These are phyloP conservation scores for Siderastrea siderea DNA, from an alignment of 92 coral and sea anemone species.

Conservation along the genomic window DNA sequence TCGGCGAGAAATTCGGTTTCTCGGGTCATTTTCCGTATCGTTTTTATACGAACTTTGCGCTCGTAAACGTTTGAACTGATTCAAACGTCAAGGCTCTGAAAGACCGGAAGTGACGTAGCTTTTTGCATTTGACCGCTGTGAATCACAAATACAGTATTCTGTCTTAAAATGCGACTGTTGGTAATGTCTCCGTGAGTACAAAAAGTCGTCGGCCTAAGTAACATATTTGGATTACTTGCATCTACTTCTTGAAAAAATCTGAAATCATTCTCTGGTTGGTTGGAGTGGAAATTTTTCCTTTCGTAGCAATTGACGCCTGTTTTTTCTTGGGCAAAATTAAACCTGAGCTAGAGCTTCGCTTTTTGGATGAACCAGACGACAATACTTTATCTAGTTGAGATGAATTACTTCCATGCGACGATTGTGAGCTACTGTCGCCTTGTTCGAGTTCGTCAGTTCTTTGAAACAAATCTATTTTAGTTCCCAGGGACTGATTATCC, in stretches of 20 bases:
- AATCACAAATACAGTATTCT: no score
- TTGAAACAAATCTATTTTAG: neutral
- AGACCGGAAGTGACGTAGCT: no score
- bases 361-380: neutral
- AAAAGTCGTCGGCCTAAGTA: no score
- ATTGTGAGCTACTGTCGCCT: neutral
- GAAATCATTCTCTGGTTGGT: constrained; percentile 44
- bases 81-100: no score
- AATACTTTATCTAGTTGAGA: neutral
- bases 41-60: no score
- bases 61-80: no score
- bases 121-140: no score
- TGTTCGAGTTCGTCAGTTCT: neutral
- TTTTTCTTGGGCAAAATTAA: constrained; percentile 27
- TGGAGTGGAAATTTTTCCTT: constrained; percentile 22
- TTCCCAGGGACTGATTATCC: neutral
- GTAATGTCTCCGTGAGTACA: no score
- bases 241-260: constrained; percentile 38
- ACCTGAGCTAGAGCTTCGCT: constrained; percentile 31
- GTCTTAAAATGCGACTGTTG: no score
- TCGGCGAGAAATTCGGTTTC: no score
- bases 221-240: no score
- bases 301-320: neutral
- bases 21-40: no score
- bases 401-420: neutral